These are phyloP conservation scores for Amphipyra berbera DNA, from an alignment of 2,888 invertebrate genomes.

Conservation along the genomic window DNA sequence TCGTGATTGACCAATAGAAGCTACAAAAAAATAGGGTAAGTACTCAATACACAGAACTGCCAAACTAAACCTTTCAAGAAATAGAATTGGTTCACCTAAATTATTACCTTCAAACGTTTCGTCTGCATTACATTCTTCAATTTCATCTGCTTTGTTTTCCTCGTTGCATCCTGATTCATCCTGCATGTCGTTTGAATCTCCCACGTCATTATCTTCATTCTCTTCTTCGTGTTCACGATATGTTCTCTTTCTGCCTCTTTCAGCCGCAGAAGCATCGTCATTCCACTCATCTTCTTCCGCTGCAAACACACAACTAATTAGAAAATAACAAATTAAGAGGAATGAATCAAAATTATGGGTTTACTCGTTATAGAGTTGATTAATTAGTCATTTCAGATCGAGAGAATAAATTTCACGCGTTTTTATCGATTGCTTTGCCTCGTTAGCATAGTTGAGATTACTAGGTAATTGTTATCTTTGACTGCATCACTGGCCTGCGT, in stretches of 20 bases:
- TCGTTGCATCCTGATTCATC: slow-evolving; percentile 63
- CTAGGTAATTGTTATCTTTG: not conserved
- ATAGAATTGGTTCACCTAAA: not conserved
- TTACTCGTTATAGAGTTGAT: not conserved
- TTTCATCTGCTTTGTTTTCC: slow-evolving; percentile 60
- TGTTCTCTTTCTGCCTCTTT: slow-evolving; percentile 53
- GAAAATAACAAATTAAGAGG: not conserved
- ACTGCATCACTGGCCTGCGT: slow-evolving; percentile 1
- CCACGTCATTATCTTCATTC: slow-evolving; percentile 57
- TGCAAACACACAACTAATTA: slow-evolving; percentile 58
- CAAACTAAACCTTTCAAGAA: not conserved
- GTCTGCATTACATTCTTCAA: slow-evolving; percentile 55
- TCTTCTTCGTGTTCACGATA: slow-evolving; percentile 58
- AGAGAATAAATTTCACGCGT: not conserved
- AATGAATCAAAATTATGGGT: not conserved
- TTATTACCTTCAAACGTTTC: slow-evolving; percentile 63
- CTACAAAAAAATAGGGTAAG: too few relatives aligned
- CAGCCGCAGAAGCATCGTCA: slow-evolving; percentile 64
- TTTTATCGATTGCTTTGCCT: not conserved
- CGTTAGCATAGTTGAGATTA: not conserved
- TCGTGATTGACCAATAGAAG: too few relatives aligned
- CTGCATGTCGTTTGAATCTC: slow-evolving; percentile 55
- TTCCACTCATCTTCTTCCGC: slow-evolving; percentile 86
- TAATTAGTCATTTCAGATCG: not conserved
- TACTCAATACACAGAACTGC: not conserved